A percentile compares a stretch with the other conserved stretches of the same genome.
Conservation (phyloP, 2,113 vertebrate species). For the Mobula birostris region DNA sequence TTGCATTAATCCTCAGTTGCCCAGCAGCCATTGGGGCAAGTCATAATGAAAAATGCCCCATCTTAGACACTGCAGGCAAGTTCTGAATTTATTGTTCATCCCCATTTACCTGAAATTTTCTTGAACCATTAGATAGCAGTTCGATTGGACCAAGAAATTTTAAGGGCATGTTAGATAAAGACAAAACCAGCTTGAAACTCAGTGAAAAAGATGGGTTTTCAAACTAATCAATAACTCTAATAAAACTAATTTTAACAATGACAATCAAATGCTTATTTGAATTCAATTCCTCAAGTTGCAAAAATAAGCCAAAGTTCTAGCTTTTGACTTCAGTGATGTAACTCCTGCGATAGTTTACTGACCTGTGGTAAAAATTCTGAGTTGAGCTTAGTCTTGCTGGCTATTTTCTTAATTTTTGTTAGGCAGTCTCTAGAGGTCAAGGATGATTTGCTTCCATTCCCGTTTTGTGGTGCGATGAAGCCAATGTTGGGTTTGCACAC, state of each 20-base stretch:
- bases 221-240: background rate
- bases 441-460: no score
- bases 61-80: background rate
- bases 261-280: background rate
- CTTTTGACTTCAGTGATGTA: background rate
- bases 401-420: background rate
- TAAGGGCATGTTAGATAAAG: background rate
- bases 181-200: background rate
- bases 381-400: background rate
- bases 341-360: background rate
- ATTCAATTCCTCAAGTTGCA: background rate
- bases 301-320: background rate
- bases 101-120: background rate
- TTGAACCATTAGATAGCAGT: background rate
- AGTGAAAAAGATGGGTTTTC: background rate
- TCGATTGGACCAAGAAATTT: background rate
- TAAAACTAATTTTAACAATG: background rate
- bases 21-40: background rate
- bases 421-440: no score
- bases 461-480: no score
- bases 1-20: background rate
- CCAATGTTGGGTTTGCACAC: no score
- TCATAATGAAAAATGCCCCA: background rate
- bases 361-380: background rate
- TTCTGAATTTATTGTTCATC: background rate